Evolutionary conservation across 2,888 invertebrate genomes (phyloP), one percentile per base, ranked within the genome.

Genomic region (Diadegma fenestrale): DNA sequence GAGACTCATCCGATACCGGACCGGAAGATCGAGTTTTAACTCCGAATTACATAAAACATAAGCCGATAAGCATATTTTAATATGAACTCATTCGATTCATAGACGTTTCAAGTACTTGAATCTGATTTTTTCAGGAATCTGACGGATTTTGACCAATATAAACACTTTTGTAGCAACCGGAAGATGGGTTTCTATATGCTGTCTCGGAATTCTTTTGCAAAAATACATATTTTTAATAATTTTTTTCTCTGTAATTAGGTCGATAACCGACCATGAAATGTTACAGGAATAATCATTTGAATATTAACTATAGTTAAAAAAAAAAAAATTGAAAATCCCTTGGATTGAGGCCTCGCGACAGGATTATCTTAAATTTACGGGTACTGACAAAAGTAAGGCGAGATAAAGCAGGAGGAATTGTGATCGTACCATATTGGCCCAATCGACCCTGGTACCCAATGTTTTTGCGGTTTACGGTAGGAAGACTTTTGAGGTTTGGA

Each of bases 351-450:
- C 6, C 37, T 37, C 5, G 37, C 37, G 37, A 37, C 37, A 37
- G 37, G 37, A 37, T 37, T 37, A 37, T 7, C 37, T 37, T 37
- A 37, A 37, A 37, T 7, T 43, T 64, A 10, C 45, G 73, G n/a
- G 75, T 75, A 14, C 19, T 81, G n/a, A 7, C 41, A 14, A 86
- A 86, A 73, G 66, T 86, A 41, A 45, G 33, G 33, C 48, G 61
- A 45, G 90, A 92, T 26, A 87, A 80, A 76, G 89, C 91, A 3
- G 82, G 84, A 51, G 90, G 90, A 2, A 90, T 91, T 66, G 58
- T 91, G 33, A 88, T 91, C 19, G 88, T 89, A 17, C 91, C 88
- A 33, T 51, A 73, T 43, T 91, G 87, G 90, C 86, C 87, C 12
- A 84, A 82, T 0, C 89, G 90, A 68, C 84, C 88, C 0, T 91